Evolutionary conservation across 2,113 vertebrate genomes (phyloP).

Genomic region (Amazona guildingii): DNA sequence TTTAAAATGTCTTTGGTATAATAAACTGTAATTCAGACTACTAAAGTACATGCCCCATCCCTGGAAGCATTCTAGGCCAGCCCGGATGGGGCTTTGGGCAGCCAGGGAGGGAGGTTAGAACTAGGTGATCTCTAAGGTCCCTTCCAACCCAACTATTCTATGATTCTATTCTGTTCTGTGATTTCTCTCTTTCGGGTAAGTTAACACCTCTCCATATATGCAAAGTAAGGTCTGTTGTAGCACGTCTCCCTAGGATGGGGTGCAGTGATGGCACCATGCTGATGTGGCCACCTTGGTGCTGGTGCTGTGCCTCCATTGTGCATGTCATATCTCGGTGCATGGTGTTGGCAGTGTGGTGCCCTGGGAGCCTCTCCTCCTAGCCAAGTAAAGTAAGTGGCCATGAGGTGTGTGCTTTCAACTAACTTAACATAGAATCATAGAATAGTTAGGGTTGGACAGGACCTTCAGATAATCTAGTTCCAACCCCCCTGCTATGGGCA

Average conservation of each 20-base stretch:
- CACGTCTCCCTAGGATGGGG: fast-evolving
- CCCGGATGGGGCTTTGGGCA: background rate
- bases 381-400: background rate
- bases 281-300: fast-evolving
- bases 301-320: background rate
- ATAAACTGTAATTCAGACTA: background rate
- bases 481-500: too few relatives aligned
- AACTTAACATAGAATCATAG: background rate
- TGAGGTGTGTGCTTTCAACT: fast-evolving
- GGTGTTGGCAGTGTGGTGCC: fast-evolving
- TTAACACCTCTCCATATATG: fast-evolving
- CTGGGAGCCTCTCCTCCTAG: fast-evolving
- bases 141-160: background rate
- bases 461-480: too few relatives aligned
- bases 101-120: background rate
- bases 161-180: background rate
- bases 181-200: background rate
- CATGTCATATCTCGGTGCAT: fast-evolving
- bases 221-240: background rate
- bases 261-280: fast-evolving
- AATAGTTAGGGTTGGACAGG: too few relatives aligned
- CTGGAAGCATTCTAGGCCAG: background rate
- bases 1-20: background rate
- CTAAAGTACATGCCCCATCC: background rate
- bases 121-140: background rate